Evolutionary conservation across 2,888 invertebrate genomes (phyloP), one percentile per base, ranked within the genome.

Genomic region (Rutpela maculata): DNA sequence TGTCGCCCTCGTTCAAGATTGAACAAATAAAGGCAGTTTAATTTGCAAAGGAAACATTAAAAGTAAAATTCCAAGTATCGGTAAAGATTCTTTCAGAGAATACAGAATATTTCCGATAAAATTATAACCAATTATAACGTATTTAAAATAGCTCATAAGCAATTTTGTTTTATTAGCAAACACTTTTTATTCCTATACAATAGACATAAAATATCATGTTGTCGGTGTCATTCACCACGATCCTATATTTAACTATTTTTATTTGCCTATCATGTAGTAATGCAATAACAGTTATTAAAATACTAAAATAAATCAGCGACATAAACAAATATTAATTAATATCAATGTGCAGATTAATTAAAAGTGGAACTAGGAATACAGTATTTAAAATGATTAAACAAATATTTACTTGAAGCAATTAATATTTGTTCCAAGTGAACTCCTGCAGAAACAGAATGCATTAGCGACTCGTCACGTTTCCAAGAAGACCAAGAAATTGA

Each of bases 1-100:
- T 86, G 89, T 87, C 90, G 90, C 89, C 86, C 50, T 60, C 63
- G 70, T 81, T 35, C 78, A 73, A 77, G 57, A 79, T 67, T 71
- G 76, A 67, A 70, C 72, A 77, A 71, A 77, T 74, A 67, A 74
- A 74, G 68, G 67, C 43, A 74, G 57, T 67, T 71, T 59, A 43
- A 43, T 12, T 43, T 43, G 12, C 1, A 43, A 50, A 50, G 15
- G 50, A 50, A 50, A 7, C 7, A 15, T 50, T 50, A 50, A 35
- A 26, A 50, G 50, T n/a, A n/a, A 15, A 50, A 50, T 50, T 50
- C 15, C 50, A 3, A 15, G 1, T n/a, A 5, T 15, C 1, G 15
- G 4, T 43, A 15, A 50, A 50, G 4, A n/a, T 5, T 0, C 43
- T 12, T 7, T 7, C 38, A 43, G 43, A 12, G 12, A 1, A 15